These are phyloP conservation scores for Rhipidura dahli DNA, from an alignment of 2,113 vertebrate species.

Conservation along the genomic window DNA sequence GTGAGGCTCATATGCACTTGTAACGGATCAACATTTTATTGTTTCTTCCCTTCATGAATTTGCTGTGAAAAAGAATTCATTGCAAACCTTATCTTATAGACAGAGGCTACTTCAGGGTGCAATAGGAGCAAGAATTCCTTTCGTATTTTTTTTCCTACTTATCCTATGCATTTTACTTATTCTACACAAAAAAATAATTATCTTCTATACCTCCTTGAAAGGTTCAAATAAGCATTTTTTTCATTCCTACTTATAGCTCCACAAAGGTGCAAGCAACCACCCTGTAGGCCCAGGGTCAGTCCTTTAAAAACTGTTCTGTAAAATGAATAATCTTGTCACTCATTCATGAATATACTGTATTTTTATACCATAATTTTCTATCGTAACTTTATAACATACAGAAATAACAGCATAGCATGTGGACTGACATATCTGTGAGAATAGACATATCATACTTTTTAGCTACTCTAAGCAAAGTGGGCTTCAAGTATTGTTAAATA, in stretches of 20 bases:
- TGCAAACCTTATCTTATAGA: neutral
- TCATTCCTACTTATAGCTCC: neutral
- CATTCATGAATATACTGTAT: neutral
- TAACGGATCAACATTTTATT: constrained; percentile 72
- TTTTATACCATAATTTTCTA: neutral
- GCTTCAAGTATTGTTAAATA: constrained; percentile 69
- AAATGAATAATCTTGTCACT: neutral
- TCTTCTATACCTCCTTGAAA: neutral
- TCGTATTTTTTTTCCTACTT: neutral
- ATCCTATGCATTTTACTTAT: neutral
- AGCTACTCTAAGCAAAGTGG: constrained; percentile 46
- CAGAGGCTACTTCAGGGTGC: constrained; percentile 37
- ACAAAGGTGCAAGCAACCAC: constrained; percentile 1
- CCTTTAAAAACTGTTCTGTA: constrained; percentile 3
- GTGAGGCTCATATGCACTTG: constrained; percentile 56
- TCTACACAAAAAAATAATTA: constrained; percentile 18
- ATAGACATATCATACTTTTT: constrained; percentile 46
- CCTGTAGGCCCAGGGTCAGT: neutral
- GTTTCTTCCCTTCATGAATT: constrained; percentile 64
- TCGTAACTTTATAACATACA: neutral
- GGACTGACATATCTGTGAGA: neutral
- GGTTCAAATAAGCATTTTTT: neutral
- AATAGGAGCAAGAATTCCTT: neutral
- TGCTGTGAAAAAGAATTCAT: constrained; percentile 39
- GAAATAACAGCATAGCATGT: neutral